Evolutionary conservation across 2,888 invertebrate genomes (phyloP), one percentile per base, ranked within the genome.

Genomic region (Cyrtodaria siliqua): DNA sequence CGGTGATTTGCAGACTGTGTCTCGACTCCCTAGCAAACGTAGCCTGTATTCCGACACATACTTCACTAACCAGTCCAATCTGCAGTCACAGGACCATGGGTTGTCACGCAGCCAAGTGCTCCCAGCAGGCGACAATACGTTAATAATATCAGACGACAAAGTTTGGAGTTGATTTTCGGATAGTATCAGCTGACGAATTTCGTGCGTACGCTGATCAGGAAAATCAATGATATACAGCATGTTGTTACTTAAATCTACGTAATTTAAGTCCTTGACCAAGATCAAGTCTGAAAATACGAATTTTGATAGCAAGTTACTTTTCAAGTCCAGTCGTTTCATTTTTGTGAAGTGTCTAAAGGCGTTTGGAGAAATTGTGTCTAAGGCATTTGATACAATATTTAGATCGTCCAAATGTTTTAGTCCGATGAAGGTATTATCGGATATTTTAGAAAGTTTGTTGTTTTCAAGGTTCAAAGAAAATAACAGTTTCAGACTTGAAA

Each of bases 61-160:
- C 23, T 72, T 68, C 0, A 66, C 47, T 8, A 86, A 38, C 86
- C 86, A 86, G n/a, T 68, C 71, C 20, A 88, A 42, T 14, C 84
- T 61, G 60, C 88, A 88, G 69, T 88, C 87, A 81, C 88, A 88
- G 29, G 83, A 72, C 83, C 84, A 81, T 3, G 86, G 86, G 59
- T 88, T 88, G 49, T 79, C 79, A n/a, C 78, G 72, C 20, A 85
- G 55, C 44, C 75, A 69, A 16, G 85, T 56, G 29, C 70, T 79
- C 16, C 79, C 74, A 33, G 79, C 81, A n/a, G 68, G 67, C 12
- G 79, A 68, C 50, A 86, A 20, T 9, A 86, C 66, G 53, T 81
- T 80, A 4, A 67, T 62, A 14, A 83, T 27, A 14, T 73, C 74
- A 8, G 77, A 40, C 1, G 73, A 63, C 26, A 86, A 49, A 1